Base-by-base conservation (phyloP, 2,113 vertebrate species). In the Amazona vittata region DNA sequence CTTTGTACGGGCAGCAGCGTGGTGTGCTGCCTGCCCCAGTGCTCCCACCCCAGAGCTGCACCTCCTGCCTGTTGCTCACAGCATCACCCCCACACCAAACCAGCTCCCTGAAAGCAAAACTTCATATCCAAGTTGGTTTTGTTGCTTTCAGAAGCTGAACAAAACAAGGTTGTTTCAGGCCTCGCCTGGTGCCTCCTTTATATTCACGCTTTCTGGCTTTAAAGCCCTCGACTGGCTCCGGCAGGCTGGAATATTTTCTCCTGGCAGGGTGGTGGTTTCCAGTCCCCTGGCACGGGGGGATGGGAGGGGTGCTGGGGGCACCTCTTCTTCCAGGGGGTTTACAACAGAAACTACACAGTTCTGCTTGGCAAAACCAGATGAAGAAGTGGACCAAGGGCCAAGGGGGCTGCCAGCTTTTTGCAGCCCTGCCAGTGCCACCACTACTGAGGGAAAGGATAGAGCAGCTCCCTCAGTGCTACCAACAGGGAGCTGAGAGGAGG, bases 151-250 rank as follows among this genome's bases (percentile, higher is more conserved):
- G 91, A 44, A 70, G 60, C 83, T 46, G 79, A 92, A 96, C 92
- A 93, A 96, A 96, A 96, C 39, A 2, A 60, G 55, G 91, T 50
- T 93, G 85, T 93, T 96, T 62, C 86, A 78, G 77, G 75, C 83
- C 93, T 97, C 2, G 79, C 78, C 86, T 93, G 90, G 55, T 92
- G 69, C 88, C 83, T 95, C 86, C 92, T 96, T 93, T 96, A 81
- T 92, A 85, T 89, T 89, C 89, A 11, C 39, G 64, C 78, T 49
- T 78, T 71, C n/a, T 79, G 25, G 16, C 71, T 90, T 93, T 93
- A 96, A 94, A 83, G 70, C 81, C 73, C 85, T 85, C 11, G 0
- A 28, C 92, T 86, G 81, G 94, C 89, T 92, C 64, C 1, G 1
- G 16, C 57, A 4, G 69, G 28, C 89, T 94, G 84, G 89, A 89